phyloP scores from a whole-genome alignment of 64 coral and sea anemone species.

The Stichodactyla helianthus region DNA sequence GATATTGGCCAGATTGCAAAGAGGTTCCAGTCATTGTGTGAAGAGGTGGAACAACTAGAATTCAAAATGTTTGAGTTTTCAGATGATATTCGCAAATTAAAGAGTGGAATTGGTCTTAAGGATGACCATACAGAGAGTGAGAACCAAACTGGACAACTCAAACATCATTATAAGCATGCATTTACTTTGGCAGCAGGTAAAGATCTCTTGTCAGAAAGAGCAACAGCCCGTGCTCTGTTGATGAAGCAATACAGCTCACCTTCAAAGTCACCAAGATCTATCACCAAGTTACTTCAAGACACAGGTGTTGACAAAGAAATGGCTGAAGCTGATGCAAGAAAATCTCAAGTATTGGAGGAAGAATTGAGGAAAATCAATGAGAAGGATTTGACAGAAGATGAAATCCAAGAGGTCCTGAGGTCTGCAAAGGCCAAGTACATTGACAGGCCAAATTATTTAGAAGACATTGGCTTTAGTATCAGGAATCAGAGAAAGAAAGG shows the following conservation, averaged over 20 bases:
- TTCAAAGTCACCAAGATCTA: constrained; percentile 38
- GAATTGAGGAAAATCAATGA: constrained; percentile 54
- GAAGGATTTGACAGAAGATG: constrained; percentile 78
- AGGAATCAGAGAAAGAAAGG: constrained; percentile 41
- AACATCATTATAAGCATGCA: constrained; percentile 33
- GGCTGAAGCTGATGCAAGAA: constrained; percentile 28
- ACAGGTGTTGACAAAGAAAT: constrained; percentile 52
- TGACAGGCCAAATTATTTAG: constrained; percentile 61
- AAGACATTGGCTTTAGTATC: constrained; percentile 46
- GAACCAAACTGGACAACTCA: not conserved
- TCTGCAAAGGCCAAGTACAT: constrained; percentile 75
- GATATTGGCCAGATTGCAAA: constrained; percentile 54
- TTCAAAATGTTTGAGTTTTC: constrained; percentile 84
- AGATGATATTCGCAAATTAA: constrained; percentile 80
- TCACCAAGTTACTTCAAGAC: constrained; percentile 11
- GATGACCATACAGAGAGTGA: constrained; percentile 15
- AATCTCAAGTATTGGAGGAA: constrained; percentile 27
- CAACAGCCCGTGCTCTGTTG: constrained; percentile 51
- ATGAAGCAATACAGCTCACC: constrained; percentile 62
- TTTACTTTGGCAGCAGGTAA: constrained; percentile 41
- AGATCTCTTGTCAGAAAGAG: constrained; percentile 52
- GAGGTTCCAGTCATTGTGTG: constrained; percentile 56
- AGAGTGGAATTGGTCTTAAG: constrained; percentile 73
- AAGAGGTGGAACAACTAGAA: constrained; percentile 76
- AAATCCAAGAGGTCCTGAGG: constrained; percentile 77